phyloP scores from a whole-genome alignment of 2,113 vertebrate species.

The Suricata suricatta region DNA sequence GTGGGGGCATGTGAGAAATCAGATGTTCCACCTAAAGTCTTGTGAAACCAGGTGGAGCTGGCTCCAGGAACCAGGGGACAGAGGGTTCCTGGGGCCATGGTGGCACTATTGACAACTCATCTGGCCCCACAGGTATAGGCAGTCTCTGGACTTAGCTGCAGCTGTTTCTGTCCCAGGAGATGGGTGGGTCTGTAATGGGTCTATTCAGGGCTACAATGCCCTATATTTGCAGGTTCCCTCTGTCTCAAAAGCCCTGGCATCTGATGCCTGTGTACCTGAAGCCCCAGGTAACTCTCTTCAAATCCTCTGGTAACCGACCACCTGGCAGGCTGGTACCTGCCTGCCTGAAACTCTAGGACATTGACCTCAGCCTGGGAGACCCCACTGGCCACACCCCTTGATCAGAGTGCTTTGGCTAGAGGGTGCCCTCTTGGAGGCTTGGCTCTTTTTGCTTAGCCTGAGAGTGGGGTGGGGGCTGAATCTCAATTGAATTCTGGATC shows the following conservation, averaged over 20 bases:
- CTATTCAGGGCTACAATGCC: not conserved
- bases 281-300: not conserved
- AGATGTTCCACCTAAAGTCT: not conserved
- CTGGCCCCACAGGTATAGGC: not conserved
- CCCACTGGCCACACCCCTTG: not conserved
- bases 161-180: not conserved
- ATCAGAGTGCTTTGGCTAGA: not conserved
- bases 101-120: not conserved
- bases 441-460: not conserved
- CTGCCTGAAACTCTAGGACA: not conserved
- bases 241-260: not conserved
- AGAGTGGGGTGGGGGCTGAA: not conserved
- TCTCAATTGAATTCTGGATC: not conserved
- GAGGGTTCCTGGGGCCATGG: not conserved
- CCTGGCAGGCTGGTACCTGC: not conserved
- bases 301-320: not conserved
- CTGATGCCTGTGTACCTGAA: not conserved
- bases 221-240: not conserved
- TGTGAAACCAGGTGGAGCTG: not conserved
- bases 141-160: not conserved
- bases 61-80: not conserved
- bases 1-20: not conserved
- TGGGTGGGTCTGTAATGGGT: not conserved
- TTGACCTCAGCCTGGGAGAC: not conserved
- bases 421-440: not conserved